Conservation (phyloP, 2,797 vertebrate species). For the Petrocephalus sullivani region DNA sequence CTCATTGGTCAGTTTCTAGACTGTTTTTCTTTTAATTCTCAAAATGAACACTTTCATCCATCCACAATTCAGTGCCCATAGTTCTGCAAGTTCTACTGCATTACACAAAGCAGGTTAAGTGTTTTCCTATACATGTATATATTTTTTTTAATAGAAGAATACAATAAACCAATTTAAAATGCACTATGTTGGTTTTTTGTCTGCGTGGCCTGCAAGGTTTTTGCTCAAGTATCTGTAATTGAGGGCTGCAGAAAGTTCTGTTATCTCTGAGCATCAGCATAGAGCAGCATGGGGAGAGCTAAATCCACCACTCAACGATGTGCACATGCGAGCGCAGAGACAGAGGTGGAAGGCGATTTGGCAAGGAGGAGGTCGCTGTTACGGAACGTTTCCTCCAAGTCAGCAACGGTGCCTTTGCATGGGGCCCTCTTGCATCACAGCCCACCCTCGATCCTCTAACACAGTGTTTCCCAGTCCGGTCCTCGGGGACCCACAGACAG, state of each 20-base stretch:
- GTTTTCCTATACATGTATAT: not conserved
- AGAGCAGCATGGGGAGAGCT: not conserved
- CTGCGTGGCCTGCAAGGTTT: not conserved
- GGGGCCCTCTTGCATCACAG: conserved; percentile 2
- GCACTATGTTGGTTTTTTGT: not conserved
- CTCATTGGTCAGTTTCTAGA: not conserved
- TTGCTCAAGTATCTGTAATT: not conserved
- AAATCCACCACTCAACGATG: not conserved
- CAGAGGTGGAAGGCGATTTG: not conserved
- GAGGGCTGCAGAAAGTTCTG: not conserved
- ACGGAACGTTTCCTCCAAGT: not conserved
- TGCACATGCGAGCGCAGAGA: not conserved
- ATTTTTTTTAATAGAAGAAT: not conserved
- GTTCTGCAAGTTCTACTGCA: not conserved
- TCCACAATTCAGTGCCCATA: not conserved
- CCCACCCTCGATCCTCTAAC: not conserved
- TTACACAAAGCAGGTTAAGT: not conserved
- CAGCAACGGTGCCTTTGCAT: not conserved
- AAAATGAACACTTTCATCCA: not conserved
- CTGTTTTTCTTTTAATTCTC: not conserved
- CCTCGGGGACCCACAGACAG: not conserved
- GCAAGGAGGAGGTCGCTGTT: not conserved
- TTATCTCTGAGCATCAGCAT: not conserved
- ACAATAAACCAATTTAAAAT: not conserved
- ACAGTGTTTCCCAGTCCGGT: not conserved